Conservation (phyloP, 2,888 invertebrate genomes). For the Zeuzera pyrina region DNA sequence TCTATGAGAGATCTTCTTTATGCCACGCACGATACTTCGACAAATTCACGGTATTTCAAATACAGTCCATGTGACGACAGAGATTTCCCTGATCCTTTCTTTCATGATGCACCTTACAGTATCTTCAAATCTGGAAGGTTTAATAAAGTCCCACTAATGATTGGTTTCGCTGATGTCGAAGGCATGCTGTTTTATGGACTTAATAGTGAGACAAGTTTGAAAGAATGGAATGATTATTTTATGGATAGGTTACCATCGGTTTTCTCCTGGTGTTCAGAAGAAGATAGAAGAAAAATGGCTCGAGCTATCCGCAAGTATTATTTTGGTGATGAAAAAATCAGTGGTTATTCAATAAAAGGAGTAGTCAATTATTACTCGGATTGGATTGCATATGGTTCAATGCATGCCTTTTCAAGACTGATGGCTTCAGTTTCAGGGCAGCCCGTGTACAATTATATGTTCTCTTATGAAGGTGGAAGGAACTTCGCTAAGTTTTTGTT, state of each 20-base stretch:
- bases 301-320: conserved; percentile 39
- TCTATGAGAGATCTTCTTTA: conserved; percentile 30
- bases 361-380: conserved; percentile 46
- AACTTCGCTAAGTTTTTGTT: conserved; percentile 43
- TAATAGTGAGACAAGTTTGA: conserved; percentile 29
- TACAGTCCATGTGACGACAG: conserved; percentile 51
- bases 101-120: conserved; percentile 46
- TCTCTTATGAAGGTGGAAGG: conserved; percentile 46
- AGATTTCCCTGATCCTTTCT: conserved; percentile 43
- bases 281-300: conserved; percentile 33
- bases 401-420: conserved; percentile 38
- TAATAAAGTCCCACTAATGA: conserved; percentile 48
- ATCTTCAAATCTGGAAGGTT: conserved; percentile 43
- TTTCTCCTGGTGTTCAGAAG: conserved; percentile 44
- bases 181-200: conserved; percentile 52
- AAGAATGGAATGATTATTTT: conserved; percentile 41
- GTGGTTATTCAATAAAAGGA: conserved; percentile 23
- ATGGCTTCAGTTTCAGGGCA: conserved; percentile 32
- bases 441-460: conserved; percentile 50
- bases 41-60: conserved; percentile 47
- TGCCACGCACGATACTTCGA: conserved; percentile 36
- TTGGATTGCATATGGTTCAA: conserved; percentile 42
- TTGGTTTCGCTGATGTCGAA: conserved; percentile 43
- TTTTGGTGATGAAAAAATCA: conserved; percentile 32
- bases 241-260: conserved; percentile 43